phyloP scores from a whole-genome alignment of 1,140 invertebrate species.

The Conopomorpha cramerella region DNA sequence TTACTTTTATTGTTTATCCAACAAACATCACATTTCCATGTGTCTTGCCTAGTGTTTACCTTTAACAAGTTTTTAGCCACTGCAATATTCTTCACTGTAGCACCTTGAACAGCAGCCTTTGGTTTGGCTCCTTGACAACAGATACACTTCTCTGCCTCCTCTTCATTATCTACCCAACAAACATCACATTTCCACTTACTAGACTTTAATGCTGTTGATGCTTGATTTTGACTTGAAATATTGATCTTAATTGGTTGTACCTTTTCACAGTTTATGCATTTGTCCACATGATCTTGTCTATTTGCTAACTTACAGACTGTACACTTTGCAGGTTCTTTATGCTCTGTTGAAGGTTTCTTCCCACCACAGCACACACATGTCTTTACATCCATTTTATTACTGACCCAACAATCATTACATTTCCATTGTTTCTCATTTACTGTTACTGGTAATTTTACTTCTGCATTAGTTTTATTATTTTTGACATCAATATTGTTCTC shows the following conservation, averaged over 20 bases:
- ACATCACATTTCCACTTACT: constrained; percentile 67
- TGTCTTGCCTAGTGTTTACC: constrained; percentile 33
- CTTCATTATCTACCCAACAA: constrained; percentile 70
- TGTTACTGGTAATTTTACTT: too few species aligned
- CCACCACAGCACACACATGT: constrained; percentile 38
- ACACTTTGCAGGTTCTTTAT: constrained; percentile 6
- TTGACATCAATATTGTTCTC: constrained; percentile 9
- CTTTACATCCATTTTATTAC: constrained; percentile 22
- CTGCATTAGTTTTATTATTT: constrained; percentile 6
- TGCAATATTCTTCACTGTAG: neutral
- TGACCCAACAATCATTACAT: constrained; percentile 51
- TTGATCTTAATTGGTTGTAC: constrained; percentile 6
- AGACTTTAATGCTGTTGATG: constrained; percentile 13
- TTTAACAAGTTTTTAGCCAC: constrained; percentile 16
- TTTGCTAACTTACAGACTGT: constrained; percentile 9
- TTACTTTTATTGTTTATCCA: constrained; percentile 63
- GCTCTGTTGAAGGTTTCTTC: constrained; percentile 5
- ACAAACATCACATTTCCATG: constrained; percentile 67
- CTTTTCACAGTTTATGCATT: constrained; percentile 14
- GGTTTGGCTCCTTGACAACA: constrained; percentile 66
- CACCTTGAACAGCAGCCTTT: constrained; percentile 12
- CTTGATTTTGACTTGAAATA: constrained; percentile 6
- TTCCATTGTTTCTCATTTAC: constrained; percentile 60
- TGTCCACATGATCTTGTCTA: constrained; percentile 7
- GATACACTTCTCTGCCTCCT: constrained; percentile 62